These are phyloP conservation scores for Delphinapterus leucas DNA, from an alignment of 2,113 vertebrate species.

Conservation along the genomic window DNA sequence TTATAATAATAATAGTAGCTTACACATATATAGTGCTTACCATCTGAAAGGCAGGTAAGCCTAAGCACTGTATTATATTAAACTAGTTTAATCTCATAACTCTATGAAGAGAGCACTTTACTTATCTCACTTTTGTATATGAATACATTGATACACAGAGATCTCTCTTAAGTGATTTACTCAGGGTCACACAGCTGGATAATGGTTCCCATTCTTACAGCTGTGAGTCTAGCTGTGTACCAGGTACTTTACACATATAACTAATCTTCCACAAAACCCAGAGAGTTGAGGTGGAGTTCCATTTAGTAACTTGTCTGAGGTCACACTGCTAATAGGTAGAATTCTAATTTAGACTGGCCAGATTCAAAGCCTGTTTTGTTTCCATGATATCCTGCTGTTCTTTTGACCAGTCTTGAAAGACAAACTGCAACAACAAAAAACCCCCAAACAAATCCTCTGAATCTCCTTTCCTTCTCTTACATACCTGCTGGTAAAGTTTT, in stretches of 20 bases:
- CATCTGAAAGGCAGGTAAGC: background rate
- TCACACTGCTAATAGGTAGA: background rate
- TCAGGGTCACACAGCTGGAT: background rate
- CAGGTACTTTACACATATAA: background rate
- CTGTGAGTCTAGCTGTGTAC: background rate
- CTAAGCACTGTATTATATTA: background rate
- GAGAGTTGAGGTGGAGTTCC: background rate
- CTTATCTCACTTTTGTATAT: background rate
- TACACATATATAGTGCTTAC: background rate
- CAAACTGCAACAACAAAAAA: background rate
- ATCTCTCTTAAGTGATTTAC: background rate
- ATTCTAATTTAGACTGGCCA: background rate
- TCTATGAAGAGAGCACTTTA: background rate
- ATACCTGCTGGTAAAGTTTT: background rate
- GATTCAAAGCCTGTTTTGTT: background rate
- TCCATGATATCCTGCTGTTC: background rate
- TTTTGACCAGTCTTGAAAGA: conserved; percentile 4
- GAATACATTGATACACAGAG: background rate
- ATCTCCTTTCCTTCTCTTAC: background rate
- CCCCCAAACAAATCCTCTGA: background rate
- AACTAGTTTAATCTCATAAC: background rate
- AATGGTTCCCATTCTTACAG: background rate
- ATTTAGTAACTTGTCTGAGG: background rate
- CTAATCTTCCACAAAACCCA: background rate
- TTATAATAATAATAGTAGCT: background rate